Base-by-base conservation (phyloP, 2,888 invertebrate genomes). In the Diplolepis rosae region DNA sequence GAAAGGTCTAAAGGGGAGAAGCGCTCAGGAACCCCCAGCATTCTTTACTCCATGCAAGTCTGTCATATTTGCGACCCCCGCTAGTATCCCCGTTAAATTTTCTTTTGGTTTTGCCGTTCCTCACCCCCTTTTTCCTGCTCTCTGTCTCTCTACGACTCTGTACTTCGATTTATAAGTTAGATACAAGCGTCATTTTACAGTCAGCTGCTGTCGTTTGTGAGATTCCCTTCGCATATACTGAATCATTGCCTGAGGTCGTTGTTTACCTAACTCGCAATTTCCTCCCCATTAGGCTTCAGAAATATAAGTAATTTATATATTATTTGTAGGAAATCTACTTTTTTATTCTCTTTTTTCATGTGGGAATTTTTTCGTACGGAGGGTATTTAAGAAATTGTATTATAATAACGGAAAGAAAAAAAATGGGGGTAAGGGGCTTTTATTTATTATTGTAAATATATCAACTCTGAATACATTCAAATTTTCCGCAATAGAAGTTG, bases 51-150 rank as follows among this genome's bases (percentile, higher is more conserved):
- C 39, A 68, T 52, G 50, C 76, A 51, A 68, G 70, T 68, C 72
- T 67, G 71, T 75, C 71, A 72, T 69, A 74, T 73, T 73, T 73
- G 70, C 67, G 66, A 48, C 68, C 70, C 72, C 61, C 54, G 48
- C 68, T 56, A 56, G 32, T 35, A 56, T 56, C 35, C 54, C 52
- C 52, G 52, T n/a, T 52, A n/a, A 30, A 30, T 30, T 15, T 30
- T 35, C 42, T 71, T 45, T 67, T 18, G 30, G 28, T 51, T 51
- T 65, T 51, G 56, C 39, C 66, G 45, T 65, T 67, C 56, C n/a
- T 51, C 48, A 48, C 51, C 45, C 66, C 61, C 51, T 50, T 66
- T 65, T 50, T 35, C 39, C 65, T 28, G 30, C 24, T 52, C 39
- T 50, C 68, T 32, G 48, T 30, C 4, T 68, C 42, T 32, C 42